Evolutionary conservation across 2,113 vertebrate species (phyloP), one percentile per base, ranked within the genome.

Genomic region (Trochalopteron elliotii): DNA sequence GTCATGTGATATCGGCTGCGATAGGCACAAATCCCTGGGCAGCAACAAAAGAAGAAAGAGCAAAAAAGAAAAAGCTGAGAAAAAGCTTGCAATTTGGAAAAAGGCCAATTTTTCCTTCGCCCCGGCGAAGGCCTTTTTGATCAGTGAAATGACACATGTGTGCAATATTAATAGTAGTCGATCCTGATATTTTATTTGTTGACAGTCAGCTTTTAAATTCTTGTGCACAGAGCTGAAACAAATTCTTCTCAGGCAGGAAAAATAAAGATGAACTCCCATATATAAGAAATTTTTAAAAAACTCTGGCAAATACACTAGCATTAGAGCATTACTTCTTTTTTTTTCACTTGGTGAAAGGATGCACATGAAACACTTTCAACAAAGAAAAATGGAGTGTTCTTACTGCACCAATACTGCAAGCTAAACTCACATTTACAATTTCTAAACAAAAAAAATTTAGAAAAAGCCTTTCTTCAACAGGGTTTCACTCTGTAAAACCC

Each of bases 131-230:
- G 96, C 96, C 97, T 98, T 98, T 98, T 98, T 98, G 97, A 98
- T 98, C 98, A 98, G 92, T 95, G 95, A 97, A 98, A 98, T 98
- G 96, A 98, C 97, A 98, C 98, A 98, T 98, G 98, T 98, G 98
- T 98, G 98, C 98, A 98, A 98, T 98, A 99, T 99, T 98, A 98
- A 98, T 96, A 98, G 98, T 97, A 94, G 94, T 95, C 42, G 91
- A 98, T 98, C 98, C 98, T 97, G 98, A 98, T 98, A 95, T 96
- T 97, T 97, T 95, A 95, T 96, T 97, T 97, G 95, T 81, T 76
- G 85, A 95, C 92, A 65, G 67, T 88, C 93, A 94, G 96, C 90
- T 97, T 97, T 93, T 71, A 96, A 97, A 97, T 97, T 97, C 93
- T 97, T 97, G 82, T 19, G 71, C 96, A 95, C 1, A 49, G 88